Evolutionary conservation across 2,888 invertebrate species (phyloP).

Genomic region (Dryobotodes eremita): DNA sequence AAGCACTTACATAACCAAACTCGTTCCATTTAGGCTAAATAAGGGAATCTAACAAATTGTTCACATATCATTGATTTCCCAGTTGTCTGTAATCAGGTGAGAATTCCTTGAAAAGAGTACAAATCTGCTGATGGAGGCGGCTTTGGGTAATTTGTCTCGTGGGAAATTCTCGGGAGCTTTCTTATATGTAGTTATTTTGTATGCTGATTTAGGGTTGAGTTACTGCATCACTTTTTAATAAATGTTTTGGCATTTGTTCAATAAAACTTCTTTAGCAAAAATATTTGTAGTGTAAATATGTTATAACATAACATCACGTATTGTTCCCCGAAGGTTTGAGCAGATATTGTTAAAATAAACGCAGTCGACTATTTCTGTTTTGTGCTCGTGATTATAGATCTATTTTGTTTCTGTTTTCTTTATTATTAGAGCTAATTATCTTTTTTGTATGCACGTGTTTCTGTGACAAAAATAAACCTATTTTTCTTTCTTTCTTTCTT

Average conservation of each 20-base stretch:
- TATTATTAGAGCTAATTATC: no score
- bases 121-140: constrained; percentile 69
- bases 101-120: constrained; percentile 66
- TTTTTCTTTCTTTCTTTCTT: no score
- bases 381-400: no score
- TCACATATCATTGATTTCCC: constrained; percentile 65
- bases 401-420: no score
- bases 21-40: constrained; percentile 14
- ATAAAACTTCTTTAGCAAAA: background rate
- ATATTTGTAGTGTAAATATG: background rate
- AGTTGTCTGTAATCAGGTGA: constrained; percentile 65
- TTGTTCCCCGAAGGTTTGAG: background rate
- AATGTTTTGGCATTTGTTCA: constrained; percentile 29
- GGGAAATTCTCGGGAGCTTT: constrained; percentile 79
- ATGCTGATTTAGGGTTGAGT: constrained; percentile 33
- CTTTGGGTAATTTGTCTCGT: constrained; percentile 79
- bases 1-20: constrained; percentile 3
- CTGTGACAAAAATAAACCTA: no score
- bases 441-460: no score
- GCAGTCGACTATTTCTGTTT: no score
- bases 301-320: background rate
- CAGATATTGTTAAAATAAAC: no score
- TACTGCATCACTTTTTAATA: constrained; percentile 42
- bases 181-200: constrained; percentile 76
- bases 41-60: constrained; percentile 46